phyloP scores from a whole-genome alignment of 1,140 invertebrate genomes.

The Drosophila malerkotliana region DNA sequence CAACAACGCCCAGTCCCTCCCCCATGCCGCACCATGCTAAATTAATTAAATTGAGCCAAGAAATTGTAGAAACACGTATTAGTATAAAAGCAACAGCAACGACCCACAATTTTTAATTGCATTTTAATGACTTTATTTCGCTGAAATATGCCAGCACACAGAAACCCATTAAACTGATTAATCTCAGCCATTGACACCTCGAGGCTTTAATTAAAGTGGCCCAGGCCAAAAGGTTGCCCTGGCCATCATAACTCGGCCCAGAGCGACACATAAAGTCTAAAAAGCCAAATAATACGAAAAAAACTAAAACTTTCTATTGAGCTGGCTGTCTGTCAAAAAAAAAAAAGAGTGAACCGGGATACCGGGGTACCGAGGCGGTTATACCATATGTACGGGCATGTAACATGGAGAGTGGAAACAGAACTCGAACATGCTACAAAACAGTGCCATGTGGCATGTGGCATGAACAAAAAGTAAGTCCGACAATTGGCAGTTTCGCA shows the following conservation, averaged over 20 bases:
- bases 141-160: slow-evolving; percentile 48
- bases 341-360: slow-evolving; percentile 1
- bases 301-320: slow-evolving; percentile 38
- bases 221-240: slow-evolving; percentile 31
- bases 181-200: slow-evolving; percentile 72
- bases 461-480: slow-evolving; percentile 56
- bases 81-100: slow-evolving; percentile 20
- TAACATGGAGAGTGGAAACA: slow-evolving; percentile 5
- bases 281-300: slow-evolving; percentile 1
- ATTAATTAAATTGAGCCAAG: slow-evolving; percentile 72
- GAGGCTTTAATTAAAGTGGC: slow-evolving; percentile 50
- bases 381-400: slow-evolving; percentile 2
- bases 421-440: slow-evolving; percentile 18
- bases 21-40: slow-evolving; percentile 18
- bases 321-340: slow-evolving; percentile 27
- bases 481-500: slow-evolving; percentile 73
- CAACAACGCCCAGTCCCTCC: neutral
- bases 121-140: slow-evolving; percentile 78
- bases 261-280: slow-evolving; percentile 29
- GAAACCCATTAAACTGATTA: slow-evolving; percentile 76
- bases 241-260: slow-evolving; percentile 34
- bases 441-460: slow-evolving; percentile 45
- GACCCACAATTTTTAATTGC: slow-evolving; percentile 73
- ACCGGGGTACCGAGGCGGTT: neutral
- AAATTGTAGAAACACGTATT: slow-evolving; percentile 52